A percentile compares a stretch with the other conserved stretches of the same genome.
Evolutionary conservation across 2,797 vertebrate species (phyloP).

Genomic region (Octomys mimax): DNA sequence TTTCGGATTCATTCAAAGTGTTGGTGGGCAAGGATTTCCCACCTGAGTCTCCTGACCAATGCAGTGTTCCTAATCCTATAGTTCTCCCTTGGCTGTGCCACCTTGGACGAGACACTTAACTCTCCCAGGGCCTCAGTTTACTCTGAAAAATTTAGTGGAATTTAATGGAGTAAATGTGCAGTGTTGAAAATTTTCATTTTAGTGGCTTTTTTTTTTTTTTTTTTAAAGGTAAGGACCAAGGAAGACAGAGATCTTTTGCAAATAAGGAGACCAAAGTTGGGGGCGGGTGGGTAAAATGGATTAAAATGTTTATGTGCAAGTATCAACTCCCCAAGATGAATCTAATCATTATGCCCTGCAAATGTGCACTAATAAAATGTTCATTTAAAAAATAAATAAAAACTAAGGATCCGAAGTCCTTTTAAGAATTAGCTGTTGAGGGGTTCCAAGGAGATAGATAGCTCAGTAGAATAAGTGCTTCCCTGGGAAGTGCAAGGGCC

Average conservation of each 20-base stretch:
- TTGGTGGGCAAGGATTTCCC: constrained; percentile 27
- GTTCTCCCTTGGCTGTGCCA: background rate
- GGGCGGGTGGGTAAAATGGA: background rate
- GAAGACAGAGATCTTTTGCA: background rate
- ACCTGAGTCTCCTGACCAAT: background rate
- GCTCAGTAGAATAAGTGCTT: no score
- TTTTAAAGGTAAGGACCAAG: background rate
- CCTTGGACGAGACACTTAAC: background rate
- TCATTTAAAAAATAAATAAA: background rate
- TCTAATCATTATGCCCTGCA: background rate
- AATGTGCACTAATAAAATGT: background rate
- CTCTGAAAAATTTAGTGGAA: background rate
- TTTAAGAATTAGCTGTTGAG: constrained; percentile 2
- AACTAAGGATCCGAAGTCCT: background rate
- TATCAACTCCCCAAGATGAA: background rate
- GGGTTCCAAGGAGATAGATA: no score
- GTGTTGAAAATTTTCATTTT: background rate
- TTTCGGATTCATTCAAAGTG: constrained; percentile 27
- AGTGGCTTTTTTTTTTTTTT: background rate
- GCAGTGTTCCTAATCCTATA: background rate
- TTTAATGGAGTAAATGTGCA: background rate
- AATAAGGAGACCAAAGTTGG: background rate
- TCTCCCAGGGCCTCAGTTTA: background rate
- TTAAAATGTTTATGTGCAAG: background rate
- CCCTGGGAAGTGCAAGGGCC: no score